Evolutionary conservation across 2,797 vertebrate genomes (phyloP), one percentile per base, ranked within the genome.

Genomic region (Gymnopithys bicolor): DNA sequence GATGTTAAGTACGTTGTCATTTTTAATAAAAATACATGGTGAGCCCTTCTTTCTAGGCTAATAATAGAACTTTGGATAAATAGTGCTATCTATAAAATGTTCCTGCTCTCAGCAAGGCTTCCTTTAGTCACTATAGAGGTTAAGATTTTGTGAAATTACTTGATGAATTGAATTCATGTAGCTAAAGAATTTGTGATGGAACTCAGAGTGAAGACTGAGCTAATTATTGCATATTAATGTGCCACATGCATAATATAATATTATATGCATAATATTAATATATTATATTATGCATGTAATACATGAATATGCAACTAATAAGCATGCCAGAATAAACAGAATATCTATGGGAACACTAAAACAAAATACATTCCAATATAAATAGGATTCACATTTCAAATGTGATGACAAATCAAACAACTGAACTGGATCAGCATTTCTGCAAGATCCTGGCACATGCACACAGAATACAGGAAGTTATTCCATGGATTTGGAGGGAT

Each of bases 11-110:
- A 96, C 79, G 2, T 89, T 94, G 93, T 93, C 87, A 92, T 96
- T 95, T 93, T 94, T 96, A 97, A 96, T 95, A 94, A 92, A 95
- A 97, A 92, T 87, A 95, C 88, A 92, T 82, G 46, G 81, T 17
- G 46, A 93, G 71, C 46, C 28, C 60, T 69, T 94, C 74, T 69
- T 95, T 52, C 76, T 35, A n/a, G 39, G 67, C 88, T 91, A 96
- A 96, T 95, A 97, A 96, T 95, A 93, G 92, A 86, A 96, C 69
- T 89, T 84, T 14, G 73, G 71, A 96, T 87, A 96, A 96, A 95
- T 84, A 94, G 88, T 15, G 45, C 51, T 63, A 78, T 89, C 92
- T 76, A 13, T 37, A 85, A 96, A 95, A 82, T 58, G 52, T 85
- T 92, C 90, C 86, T 83, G 93, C 90, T 92, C 86, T 89, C 90